phyloP scores from a whole-genome alignment of 2,797 vertebrate genomes.

The Bovichtus variegatus region DNA sequence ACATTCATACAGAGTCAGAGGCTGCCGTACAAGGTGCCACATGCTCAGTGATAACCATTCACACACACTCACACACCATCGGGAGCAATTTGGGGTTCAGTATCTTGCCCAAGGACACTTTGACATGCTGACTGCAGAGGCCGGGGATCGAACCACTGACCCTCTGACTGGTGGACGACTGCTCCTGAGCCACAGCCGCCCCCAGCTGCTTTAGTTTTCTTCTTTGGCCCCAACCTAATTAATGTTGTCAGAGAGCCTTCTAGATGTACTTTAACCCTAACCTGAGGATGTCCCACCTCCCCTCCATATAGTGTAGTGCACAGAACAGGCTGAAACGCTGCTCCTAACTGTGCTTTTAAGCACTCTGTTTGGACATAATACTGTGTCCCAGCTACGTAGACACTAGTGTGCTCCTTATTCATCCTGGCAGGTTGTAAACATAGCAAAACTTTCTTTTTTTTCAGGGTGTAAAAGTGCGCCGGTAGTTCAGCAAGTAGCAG shows the following conservation, averaged over 20 bases:
- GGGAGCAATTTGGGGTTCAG: too few species aligned
- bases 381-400: neutral
- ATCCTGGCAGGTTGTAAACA: slow-evolving; percentile 32
- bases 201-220: neutral
- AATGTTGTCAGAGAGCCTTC: neutral
- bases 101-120: too few species aligned
- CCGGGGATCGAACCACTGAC: too few species aligned
- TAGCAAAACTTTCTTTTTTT: slow-evolving; percentile 18
- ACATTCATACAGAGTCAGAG: too few species aligned
- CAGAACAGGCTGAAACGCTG: neutral
- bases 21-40: too few species aligned
- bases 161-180: too few species aligned
- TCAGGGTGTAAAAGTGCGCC: slow-evolving; percentile 10
- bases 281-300: neutral
- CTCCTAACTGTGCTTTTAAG: neutral
- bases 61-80: too few species aligned
- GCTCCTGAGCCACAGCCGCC: too few species aligned
- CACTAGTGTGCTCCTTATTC: neutral
- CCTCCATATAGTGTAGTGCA: neutral
- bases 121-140: too few species aligned
- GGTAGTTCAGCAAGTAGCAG: neutral
- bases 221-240: neutral
- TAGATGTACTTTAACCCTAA: neutral
- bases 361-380: neutral
- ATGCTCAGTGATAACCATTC: too few species aligned